Evolutionary conservation across 2,797 vertebrate genomes (phyloP).

Genomic region (Helarctos malayanus): DNA sequence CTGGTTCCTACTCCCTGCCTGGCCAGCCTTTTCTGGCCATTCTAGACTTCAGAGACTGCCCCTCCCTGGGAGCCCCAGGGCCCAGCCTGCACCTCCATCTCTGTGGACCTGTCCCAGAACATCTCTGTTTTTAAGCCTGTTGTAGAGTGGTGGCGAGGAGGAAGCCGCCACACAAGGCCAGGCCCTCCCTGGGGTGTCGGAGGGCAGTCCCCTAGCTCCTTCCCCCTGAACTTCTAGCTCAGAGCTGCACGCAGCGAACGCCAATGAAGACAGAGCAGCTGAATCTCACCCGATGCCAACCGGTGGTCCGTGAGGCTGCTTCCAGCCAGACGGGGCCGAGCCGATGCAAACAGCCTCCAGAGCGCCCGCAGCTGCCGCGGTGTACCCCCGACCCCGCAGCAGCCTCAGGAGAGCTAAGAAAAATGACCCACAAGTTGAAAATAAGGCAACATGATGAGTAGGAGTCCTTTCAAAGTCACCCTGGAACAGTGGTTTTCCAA

Average conservation of each 20-base stretch:
- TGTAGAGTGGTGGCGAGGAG: neutral
- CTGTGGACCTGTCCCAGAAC: neutral
- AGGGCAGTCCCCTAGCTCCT: neutral
- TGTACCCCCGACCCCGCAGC: neutral
- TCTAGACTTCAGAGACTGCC: neutral
- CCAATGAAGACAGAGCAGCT: neutral
- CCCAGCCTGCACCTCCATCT: neutral
- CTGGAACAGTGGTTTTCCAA: neutral
- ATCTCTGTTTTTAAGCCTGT: neutral
- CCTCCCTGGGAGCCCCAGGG: neutral
- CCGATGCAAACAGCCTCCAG: neutral
- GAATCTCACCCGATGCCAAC: neutral
- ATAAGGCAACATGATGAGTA: neutral
- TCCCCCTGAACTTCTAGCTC: neutral
- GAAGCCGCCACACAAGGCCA: neutral
- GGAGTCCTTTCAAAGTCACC: neutral
- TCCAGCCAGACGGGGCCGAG: neutral
- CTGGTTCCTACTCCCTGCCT: neutral
- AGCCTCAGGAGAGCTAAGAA: neutral
- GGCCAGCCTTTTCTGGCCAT: neutral
- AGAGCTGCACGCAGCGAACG: neutral
- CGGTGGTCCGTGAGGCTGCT: neutral
- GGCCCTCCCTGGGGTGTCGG: neutral
- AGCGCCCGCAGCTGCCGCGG: neutral
- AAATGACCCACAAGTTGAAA: neutral